phyloP scores from a whole-genome alignment of 2,797 vertebrate genomes.

The Hydrolagus colliei region DNA sequence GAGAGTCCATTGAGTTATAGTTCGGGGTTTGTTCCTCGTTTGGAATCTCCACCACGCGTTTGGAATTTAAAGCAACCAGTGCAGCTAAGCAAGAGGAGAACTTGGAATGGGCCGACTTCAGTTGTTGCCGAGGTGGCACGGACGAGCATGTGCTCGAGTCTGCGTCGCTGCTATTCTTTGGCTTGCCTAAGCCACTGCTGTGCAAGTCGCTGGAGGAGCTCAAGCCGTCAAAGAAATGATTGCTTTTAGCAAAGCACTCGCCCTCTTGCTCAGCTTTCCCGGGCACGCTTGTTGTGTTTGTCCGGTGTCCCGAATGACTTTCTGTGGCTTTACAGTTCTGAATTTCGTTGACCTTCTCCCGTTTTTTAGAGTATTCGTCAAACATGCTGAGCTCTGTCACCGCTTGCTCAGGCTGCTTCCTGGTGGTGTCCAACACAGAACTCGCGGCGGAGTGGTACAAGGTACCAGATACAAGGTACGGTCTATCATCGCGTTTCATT shows the following conservation, averaged over 20 bases:
- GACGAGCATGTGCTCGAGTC: constrained; percentile 48
- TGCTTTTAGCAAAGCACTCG: constrained; percentile 53
- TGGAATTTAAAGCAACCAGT: constrained; percentile 78
- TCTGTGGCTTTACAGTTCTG: constrained; percentile 43
- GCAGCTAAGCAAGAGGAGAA: constrained; percentile 86
- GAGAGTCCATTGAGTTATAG: constrained; percentile 52
- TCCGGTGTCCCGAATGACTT: constrained; percentile 41
- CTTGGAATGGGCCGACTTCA: constrained; percentile 73
- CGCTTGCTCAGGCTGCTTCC: constrained; percentile 44
- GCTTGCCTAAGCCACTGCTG: constrained; percentile 49
- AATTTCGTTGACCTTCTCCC: constrained; percentile 55
- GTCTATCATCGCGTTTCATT: constrained; percentile 60
- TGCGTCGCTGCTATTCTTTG: constrained; percentile 47
- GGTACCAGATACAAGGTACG: constrained; percentile 65
- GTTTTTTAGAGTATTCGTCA: constrained; percentile 67
- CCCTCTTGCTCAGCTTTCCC: constrained; percentile 45
- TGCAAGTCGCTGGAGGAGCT: constrained; percentile 50
- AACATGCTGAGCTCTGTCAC: constrained; percentile 63
- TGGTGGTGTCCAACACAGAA: constrained; percentile 59
- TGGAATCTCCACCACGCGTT: constrained; percentile 61
- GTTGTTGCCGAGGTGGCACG: constrained; percentile 57
- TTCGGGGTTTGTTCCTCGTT: constrained; percentile 59
- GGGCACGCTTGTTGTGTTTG: constrained; percentile 45
- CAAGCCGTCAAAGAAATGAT: constrained; percentile 49
- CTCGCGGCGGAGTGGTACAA: constrained; percentile 58